Base-by-base conservation (phyloP, 2,113 vertebrate species). In the Phyllopteryx taeniolatus region DNA sequence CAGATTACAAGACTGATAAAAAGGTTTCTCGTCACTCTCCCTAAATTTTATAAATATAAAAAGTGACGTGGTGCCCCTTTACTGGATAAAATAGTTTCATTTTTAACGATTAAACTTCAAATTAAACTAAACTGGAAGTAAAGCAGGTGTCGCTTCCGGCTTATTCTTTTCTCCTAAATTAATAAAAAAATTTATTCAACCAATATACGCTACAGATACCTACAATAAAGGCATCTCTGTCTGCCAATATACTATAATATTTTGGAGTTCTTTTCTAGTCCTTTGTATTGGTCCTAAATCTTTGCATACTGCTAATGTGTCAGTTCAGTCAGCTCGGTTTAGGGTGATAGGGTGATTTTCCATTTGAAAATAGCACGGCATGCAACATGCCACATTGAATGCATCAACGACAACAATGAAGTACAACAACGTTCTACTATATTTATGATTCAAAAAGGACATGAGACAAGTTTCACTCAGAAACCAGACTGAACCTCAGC, bases 151-250 rank as follows among this genome's bases (percentile, higher is more conserved):
- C 27, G 27, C 27, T 27, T 27, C 27, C 27, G 27, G 27, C 27
- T 27, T 1, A 27, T 27, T 27, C 1, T 27, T 27, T 27, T 27
- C 27, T 27, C 27, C 27, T 27, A 27, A 27, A 27, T 27, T 27
- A 27, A 27, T 27, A 27, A 27, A 27, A 27, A 27, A 27, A 1
- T 27, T 27, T 27, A 27, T 27, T 27, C 27, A 27, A 27, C 27
- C 27, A 27, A 27, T 27, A 27, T 27, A 27, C 27, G 27, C 27
- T 27, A 27, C 22, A 80, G 72, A 47, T 39, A 27, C 67, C 54
- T 68, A 71, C 44, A 12, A 79, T 75, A 46, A 83, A 79, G 5
- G n/a, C 31, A 7, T 59, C 20, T 73, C 76, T 81, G 60, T 57
- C 57, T 71, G 75, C 64, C 8, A 51, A 59, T 72, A 63, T 74